A percentile compares a stretch with the other conserved stretches of the same genome.
Conservation (phyloP, 35 echinoderm and acorn worm species). For the Nesometra sesokonis region DNA sequence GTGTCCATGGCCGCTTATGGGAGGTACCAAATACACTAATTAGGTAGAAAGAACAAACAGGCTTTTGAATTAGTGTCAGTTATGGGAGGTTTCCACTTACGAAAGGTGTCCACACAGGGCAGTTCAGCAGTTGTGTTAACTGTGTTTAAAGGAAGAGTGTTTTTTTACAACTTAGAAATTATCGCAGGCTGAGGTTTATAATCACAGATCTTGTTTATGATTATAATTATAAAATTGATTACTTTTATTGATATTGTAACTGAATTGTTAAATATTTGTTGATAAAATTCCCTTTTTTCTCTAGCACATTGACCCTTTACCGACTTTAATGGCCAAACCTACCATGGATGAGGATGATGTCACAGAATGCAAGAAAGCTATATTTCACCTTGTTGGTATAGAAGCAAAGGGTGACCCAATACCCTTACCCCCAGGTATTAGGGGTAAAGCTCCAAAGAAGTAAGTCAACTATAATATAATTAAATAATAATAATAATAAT, state of each 20-base stretch:
- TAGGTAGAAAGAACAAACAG: no score
- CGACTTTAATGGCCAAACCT: conserved; percentile 56
- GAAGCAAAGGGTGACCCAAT: conserved; percentile 79
- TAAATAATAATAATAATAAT: neutral
- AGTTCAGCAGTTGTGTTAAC: no score
- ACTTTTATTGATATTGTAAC: neutral
- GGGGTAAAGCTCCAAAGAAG: conserved; percentile 81
- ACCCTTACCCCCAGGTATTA: conserved; percentile 49
- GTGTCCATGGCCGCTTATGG: no score
- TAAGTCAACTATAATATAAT: conserved; percentile 30
- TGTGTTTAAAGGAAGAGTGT: no score
- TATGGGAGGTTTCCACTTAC: no score
- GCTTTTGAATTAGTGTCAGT: no score
- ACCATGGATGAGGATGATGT: conserved; percentile 59
- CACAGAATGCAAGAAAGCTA: conserved; percentile 65
- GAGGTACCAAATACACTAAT: no score
- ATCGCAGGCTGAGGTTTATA: neutral
- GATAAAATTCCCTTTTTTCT: neutral
- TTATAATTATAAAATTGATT: neutral
- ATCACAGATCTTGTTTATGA: neutral
- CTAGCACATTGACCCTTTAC: conserved; percentile 72
- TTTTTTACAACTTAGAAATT: no score
- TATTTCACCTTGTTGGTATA: conserved; percentile 76
- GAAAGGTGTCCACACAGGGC: no score
- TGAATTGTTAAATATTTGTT: no score